These are phyloP conservation scores for Xenopus borealis DNA, from an alignment of 2,113 vertebrate genomes.

Conservation along the genomic window DNA sequence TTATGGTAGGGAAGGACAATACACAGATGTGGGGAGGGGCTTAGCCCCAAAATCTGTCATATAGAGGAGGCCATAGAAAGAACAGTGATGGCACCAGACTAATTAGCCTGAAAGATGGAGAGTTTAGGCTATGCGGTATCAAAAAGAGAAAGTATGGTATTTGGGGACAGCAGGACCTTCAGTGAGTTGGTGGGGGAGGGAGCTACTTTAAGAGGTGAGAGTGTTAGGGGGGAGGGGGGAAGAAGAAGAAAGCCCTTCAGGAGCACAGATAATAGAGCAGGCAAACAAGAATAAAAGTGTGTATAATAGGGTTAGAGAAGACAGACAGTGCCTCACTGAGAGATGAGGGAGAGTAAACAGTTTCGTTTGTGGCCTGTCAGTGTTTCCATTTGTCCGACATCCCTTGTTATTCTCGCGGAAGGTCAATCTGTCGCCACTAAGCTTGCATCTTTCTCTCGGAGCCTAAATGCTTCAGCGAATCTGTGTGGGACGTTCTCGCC, in stretches of 20 bases:
- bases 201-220: neutral
- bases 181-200: no score
- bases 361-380: constrained; percentile 38
- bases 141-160: no score
- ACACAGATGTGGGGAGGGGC: constrained; percentile 17
- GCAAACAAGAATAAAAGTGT: neutral
- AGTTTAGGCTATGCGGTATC: no score
- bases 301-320: neutral
- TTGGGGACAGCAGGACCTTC: no score
- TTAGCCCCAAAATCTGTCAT: constrained; percentile 32
- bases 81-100: neutral
- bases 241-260: no score
- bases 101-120: no score
- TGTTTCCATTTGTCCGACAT: neutral
- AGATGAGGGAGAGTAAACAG: constrained; percentile 15
- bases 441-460: neutral
- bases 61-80: constrained; percentile 4
- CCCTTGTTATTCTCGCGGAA: neutral
- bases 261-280: no score
- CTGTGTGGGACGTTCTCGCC: neutral
- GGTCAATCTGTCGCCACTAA: neutral
- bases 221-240: neutral
- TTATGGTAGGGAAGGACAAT: neutral
- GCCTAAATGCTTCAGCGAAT: neutral
- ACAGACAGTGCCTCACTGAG: neutral